These are phyloP conservation scores for Lagocephalus sceleratus DNA, from an alignment of 2,797 vertebrate genomes.

Conservation along the genomic window DNA sequence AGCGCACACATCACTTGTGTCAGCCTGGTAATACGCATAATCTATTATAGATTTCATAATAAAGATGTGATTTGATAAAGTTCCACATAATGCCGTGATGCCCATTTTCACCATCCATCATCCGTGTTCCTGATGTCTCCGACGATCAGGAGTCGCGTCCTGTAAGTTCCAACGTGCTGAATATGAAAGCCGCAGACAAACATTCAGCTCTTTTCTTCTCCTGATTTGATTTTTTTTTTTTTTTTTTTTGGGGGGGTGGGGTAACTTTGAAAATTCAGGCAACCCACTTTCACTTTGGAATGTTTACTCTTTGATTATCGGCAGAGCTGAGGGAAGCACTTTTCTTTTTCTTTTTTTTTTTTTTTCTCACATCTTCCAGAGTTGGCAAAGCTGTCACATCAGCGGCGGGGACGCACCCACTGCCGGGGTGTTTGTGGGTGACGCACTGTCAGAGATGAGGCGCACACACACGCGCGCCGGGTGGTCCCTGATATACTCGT, in stretches of 20 bases:
- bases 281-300: slow-evolving; percentile 71
- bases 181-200: slow-evolving; percentile 39
- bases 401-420: slow-evolving; percentile 60
- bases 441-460: slow-evolving; percentile 23
- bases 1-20: too few relatives aligned
- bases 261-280: slow-evolving; percentile 72
- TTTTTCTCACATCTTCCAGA: slow-evolving; percentile 46
- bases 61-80: too few relatives aligned
- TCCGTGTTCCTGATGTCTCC: too few relatives aligned
- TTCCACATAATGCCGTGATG: too few relatives aligned
- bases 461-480: slow-evolving; percentile 6
- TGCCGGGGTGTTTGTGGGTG: slow-evolving; percentile 59
- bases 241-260: slow-evolving; percentile 34
- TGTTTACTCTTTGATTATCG: slow-evolving; percentile 73
- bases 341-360: slow-evolving; percentile 54
- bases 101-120: too few relatives aligned
- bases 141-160: too few relatives aligned
- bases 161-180: slow-evolving; percentile 6
- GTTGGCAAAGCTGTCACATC: slow-evolving; percentile 72
- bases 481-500: background rate
- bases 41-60: too few relatives aligned
- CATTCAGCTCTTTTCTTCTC: slow-evolving; percentile 18
- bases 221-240: slow-evolving; percentile 24
- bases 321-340: slow-evolving; percentile 67
- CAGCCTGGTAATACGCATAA: too few relatives aligned